phyloP scores from a whole-genome alignment of 2,888 invertebrate genomes.

The Esperia sulphurella region DNA sequence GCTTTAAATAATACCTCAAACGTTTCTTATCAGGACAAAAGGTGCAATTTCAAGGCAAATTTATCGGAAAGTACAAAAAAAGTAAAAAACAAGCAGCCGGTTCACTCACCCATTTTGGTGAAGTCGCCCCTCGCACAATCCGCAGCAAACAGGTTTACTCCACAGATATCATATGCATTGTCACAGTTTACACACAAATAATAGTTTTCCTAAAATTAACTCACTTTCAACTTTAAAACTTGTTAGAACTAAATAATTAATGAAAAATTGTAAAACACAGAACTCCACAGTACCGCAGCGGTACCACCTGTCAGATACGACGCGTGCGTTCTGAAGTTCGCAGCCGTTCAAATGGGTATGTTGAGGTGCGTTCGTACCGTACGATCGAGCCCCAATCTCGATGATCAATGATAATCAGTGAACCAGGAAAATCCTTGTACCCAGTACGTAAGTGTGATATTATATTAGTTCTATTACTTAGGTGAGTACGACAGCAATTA shows the following conservation, averaged over 20 bases:
- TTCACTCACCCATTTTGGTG: slow-evolving; percentile 67
- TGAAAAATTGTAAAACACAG: slow-evolving; percentile 1
- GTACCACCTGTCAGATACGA: slow-evolving; percentile 19
- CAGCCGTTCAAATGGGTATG: too few relatives aligned
- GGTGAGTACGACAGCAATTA: too few relatives aligned
- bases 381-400: too few relatives aligned
- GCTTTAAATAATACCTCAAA: neutral
- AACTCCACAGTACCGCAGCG: slow-evolving; percentile 27
- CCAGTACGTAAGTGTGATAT: too few relatives aligned
- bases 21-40: neutral
- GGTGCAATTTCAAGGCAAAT: neutral
- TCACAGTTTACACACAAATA: slow-evolving; percentile 47
- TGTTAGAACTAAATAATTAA: slow-evolving; percentile 18
- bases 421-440: too few relatives aligned
- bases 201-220: slow-evolving; percentile 21
- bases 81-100: slow-evolving; percentile 38
- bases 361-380: too few relatives aligned
- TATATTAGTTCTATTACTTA: too few relatives aligned
- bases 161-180: slow-evolving; percentile 40
- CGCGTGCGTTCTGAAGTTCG: too few relatives aligned
- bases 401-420: too few relatives aligned
- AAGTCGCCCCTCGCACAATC: slow-evolving; percentile 25
- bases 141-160: slow-evolving; percentile 31
- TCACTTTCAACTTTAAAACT: slow-evolving; percentile 23
- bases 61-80: neutral